Evolutionary conservation across 2,113 vertebrate genomes (phyloP).

Genomic region (Sander vitreus): DNA sequence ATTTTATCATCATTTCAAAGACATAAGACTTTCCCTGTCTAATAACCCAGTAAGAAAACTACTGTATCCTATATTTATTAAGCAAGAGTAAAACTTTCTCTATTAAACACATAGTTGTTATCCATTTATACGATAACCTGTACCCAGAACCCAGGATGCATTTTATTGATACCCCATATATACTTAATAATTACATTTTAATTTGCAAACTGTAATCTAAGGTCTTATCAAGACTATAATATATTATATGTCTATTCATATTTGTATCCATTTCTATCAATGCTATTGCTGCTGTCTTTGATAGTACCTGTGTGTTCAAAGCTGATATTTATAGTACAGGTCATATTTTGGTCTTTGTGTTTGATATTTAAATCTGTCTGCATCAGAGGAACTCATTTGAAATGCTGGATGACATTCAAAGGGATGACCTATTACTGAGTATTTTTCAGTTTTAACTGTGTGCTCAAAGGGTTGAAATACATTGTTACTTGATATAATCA

Average conservation of each 20-base stretch:
- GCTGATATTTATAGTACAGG: slow-evolving; percentile 16
- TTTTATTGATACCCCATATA: background rate
- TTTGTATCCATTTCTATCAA: background rate
- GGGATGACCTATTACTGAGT: slow-evolving; percentile 25
- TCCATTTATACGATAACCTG: background rate
- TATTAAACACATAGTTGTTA: background rate
- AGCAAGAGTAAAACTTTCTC: background rate
- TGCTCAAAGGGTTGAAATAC: slow-evolving; percentile 13
- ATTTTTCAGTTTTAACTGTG: slow-evolving; percentile 24
- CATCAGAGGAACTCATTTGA: slow-evolving; percentile 32
- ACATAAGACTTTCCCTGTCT: background rate
- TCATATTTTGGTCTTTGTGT: slow-evolving; percentile 24
- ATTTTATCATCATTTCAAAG: background rate
- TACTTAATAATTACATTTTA: background rate
- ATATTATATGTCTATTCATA: background rate
- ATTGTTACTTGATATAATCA: slow-evolving; percentile 23
- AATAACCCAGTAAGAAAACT: background rate
- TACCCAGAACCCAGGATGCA: background rate
- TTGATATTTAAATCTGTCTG: slow-evolving; percentile 39
- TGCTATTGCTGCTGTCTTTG: background rate
- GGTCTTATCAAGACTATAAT: background rate
- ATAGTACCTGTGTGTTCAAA: background rate
- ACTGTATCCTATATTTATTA: background rate
- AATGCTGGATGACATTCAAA: slow-evolving; percentile 45
- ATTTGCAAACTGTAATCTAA: background rate